Evolutionary conservation across 2,113 vertebrate genomes (phyloP), one percentile per base, ranked within the genome.

Genomic region (Lasiurus borealis): DNA sequence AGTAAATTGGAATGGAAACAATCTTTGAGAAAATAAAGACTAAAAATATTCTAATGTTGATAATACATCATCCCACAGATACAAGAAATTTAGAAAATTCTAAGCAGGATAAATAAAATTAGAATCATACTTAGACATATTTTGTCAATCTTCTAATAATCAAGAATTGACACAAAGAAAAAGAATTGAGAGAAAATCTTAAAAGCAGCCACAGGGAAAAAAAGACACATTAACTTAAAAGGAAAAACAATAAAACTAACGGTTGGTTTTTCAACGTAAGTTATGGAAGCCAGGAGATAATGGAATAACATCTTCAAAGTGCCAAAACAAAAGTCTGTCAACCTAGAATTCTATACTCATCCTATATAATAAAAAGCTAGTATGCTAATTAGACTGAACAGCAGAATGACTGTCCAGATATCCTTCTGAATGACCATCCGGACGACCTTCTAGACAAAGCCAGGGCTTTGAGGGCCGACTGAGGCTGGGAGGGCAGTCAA

Each of bases 21-120:
- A n/a, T 75, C 64, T 69, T 87, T 93, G 15, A 80, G 87, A 77
- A 90, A 85, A 72, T 48, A 88, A 85, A 52, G 59, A 46, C 9
- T 8, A 27, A 88, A 46, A 31, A 0, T 25, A 82, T 57, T 52
- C 77, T 52, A 69, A 86, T 59, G 14, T 36, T 94, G 48, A 8
- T 86, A 71, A 86, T 46, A 88, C 25, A 87, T 80, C 21, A 54
- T 76, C 21, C 21, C 14, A 73, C 15, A 93, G 18, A 78, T 82
- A 77, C 78, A 88, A 86, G 84, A 92, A 81, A 11, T 19, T 81
- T 80, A 73, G 31, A 3, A 81, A 75, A 92, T 85, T 80, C 50
- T 69, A 87, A 80, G 31, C 9, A 85, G 10, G 13, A 57, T 50
- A 80, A 40, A 87, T 15, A 83, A 66, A 82, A 57, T 50, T 23